A percentile compares a stretch with the other conserved stretches of the same genome.
phyloP scores from a whole-genome alignment of 2,888 invertebrate species.

The Chrysomela aeneicollis region DNA sequence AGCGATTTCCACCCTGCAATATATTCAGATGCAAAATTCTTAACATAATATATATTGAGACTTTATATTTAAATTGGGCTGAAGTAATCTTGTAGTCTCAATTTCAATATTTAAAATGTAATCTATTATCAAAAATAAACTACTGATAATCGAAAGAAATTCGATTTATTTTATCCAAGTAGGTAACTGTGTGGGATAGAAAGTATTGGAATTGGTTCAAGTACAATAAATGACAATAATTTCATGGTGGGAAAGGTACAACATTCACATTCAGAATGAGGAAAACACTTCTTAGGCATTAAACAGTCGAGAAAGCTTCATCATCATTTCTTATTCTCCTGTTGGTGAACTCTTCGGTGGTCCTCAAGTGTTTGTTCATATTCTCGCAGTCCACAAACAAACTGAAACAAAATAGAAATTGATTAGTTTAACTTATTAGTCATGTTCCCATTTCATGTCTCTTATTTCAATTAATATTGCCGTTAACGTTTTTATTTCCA shows the following conservation, averaged over 20 bases:
- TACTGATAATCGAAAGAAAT: not conserved
- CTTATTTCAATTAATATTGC: too few relatives aligned
- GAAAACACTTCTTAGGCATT: conserved; percentile 25
- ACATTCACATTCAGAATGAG: conserved; percentile 43
- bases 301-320: conserved; percentile 28
- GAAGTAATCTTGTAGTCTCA: too few relatives aligned
- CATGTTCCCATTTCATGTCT: too few relatives aligned
- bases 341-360: conserved; percentile 32
- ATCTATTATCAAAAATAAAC: not conserved
- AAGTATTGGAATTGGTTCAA: conserved; percentile 12
- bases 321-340: conserved; percentile 34
- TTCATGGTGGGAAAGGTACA: conserved; percentile 41
- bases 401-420: conserved; percentile 41
- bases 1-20: too few relatives aligned
- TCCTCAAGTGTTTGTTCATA: conserved; percentile 46
- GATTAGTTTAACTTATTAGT: not conserved
- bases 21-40: too few relatives aligned
- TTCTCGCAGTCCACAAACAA: conserved; percentile 49
- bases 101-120: too few relatives aligned
- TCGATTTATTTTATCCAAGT: conserved; percentile 3
- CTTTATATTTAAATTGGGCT: too few relatives aligned
- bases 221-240: conserved; percentile 19
- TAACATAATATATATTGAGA: too few relatives aligned
- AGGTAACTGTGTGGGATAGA: conserved; percentile 11
- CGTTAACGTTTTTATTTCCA: too few relatives aligned